Evolutionary conservation across 2,797 vertebrate genomes (phyloP).

Genomic region (Tragopan temminckii): DNA sequence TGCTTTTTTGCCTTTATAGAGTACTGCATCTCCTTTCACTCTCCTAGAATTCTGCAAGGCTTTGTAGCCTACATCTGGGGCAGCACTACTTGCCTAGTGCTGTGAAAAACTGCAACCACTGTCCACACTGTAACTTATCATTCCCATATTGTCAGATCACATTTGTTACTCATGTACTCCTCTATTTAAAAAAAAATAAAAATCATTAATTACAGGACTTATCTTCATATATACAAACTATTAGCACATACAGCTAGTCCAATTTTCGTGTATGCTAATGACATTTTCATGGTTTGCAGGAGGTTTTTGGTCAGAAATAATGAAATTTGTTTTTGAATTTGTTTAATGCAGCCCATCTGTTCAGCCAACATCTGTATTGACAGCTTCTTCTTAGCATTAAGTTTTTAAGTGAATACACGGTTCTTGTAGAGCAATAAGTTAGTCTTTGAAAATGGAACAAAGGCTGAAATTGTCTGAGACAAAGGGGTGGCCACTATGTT

Average conservation of each 20-base stretch:
- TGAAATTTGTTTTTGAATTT: neutral
- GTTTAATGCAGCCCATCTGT: neutral
- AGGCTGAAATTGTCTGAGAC: neutral
- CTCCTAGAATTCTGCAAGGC: neutral
- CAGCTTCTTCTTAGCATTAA: neutral
- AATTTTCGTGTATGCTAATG: neutral
- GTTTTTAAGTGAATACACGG: slow-evolving; percentile 19
- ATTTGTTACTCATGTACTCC: neutral
- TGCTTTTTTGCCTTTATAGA: neutral
- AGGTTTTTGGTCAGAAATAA: slow-evolving; percentile 6
- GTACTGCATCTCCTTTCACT: neutral
- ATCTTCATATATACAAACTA: neutral
- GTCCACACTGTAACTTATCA: neutral
- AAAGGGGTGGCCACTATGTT: neutral
- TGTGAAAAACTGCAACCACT: neutral
- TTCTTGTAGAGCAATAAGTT: slow-evolving; percentile 4
- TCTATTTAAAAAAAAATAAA: neutral
- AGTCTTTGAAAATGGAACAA: neutral
- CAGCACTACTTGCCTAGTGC: neutral
- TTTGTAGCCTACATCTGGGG: rapidly evolving
- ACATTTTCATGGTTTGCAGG: neutral
- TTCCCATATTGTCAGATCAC: neutral
- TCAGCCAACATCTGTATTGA: neutral
- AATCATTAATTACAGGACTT: neutral
- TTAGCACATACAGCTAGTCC: neutral